Evolutionary conservation across 2,797 vertebrate genomes (phyloP), one percentile per base, ranked within the genome.

Genomic region (Neostethus bicornis): DNA sequence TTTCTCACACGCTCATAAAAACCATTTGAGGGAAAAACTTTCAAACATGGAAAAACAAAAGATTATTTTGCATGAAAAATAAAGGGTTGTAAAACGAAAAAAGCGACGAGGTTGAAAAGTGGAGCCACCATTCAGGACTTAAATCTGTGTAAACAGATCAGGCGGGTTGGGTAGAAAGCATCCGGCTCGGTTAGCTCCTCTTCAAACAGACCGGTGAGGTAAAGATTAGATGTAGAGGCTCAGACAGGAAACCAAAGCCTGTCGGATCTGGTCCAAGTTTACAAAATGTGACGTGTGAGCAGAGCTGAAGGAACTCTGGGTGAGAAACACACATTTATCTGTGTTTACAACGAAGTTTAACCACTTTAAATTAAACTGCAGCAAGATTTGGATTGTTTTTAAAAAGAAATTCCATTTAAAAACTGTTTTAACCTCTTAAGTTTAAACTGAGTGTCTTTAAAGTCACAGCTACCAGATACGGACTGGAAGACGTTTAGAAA

Each of bases 171-270:
- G n/a, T 35, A 38, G 35, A 38, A 38, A 38, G 35, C 35, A 38
- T 38, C 35, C 5, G 35, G 35, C 35, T 10, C 17, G n/a, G 35
- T 5, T 37, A 35, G 8, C 35, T 17, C 16, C 16, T 17, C 8
- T 38, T 17, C n/a, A 38, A 9, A 48, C 66, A 73, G 74, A 56
- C 57, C 56, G 63, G 25, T 66, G 73, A 46, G 55, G 44, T 21
- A 38, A 46, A 65, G 74, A 74, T 77, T 66, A 77, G 47, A 54
- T 24, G 35, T 21, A 53, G 31, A 51, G 55, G 65, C 69, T 81
- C 72, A 63, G 63, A 10, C 50, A 67, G 51, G 51, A 69, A 44
- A 64, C 51, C 55, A 43, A 51, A 77, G 61, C 29, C 28, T 42
- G 56, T 51, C 32, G 48, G 26, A 41, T 45, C 45, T 5, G 7